Evolutionary conservation across 2,113 vertebrate species (phyloP).

Genomic region (Cottus gobio): DNA sequence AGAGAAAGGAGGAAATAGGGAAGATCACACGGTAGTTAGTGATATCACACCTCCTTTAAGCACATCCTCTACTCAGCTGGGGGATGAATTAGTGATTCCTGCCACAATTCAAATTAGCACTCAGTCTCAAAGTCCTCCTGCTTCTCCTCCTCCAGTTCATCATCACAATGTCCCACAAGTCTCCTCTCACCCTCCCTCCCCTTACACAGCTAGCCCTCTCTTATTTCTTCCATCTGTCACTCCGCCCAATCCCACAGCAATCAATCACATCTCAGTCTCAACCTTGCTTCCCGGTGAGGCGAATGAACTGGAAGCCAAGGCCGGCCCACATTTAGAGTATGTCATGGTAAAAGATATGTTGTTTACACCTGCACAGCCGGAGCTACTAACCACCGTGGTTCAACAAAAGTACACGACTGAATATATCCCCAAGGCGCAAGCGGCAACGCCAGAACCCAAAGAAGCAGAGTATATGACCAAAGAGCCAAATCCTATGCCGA

Average conservation of each 20-base stretch:
- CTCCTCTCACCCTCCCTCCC: not conserved
- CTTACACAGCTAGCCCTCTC: not conserved
- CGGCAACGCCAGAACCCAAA: constrained; percentile 23
- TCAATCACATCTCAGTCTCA: constrained; percentile 5
- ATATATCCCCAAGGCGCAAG: not conserved
- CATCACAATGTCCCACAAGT: constrained; percentile 8
- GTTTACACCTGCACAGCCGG: constrained; percentile 7
- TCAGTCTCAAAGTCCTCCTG: constrained; percentile 25
- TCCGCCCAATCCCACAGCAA: not conserved
- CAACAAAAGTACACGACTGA: constrained; percentile 1
- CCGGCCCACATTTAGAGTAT: constrained; percentile 14
- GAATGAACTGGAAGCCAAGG: constrained; percentile 23
- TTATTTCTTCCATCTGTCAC: not conserved
- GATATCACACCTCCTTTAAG: constrained; percentile 32
- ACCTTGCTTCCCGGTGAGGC: not conserved
- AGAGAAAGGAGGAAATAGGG: constrained; percentile 6
- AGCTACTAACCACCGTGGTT: constrained; percentile 9
- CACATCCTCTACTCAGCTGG: constrained; percentile 20
- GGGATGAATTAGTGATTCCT: constrained; percentile 18
- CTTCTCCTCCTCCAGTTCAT: constrained; percentile 4
- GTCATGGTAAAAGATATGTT: not conserved
- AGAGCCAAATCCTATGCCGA: not conserved
- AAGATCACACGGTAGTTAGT: constrained; percentile 13
- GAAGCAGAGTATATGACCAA: constrained; percentile 7
- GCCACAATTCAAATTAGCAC: constrained; percentile 26